Conservation (phyloP, 2,797 vertebrate genomes). For the Channallabes apus region DNA sequence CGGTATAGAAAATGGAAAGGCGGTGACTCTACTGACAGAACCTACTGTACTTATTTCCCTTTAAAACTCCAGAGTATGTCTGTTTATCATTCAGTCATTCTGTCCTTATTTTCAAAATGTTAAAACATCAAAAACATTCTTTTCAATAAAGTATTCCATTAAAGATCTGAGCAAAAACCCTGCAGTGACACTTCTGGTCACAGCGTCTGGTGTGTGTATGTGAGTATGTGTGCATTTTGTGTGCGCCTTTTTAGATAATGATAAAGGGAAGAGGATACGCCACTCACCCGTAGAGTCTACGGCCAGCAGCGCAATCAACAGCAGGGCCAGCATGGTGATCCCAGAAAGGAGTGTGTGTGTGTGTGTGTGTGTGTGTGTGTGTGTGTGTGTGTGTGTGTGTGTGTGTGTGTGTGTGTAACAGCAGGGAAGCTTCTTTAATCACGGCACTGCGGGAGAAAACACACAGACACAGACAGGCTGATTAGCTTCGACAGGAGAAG, state of each 20-base stretch:
- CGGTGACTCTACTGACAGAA: too few species aligned
- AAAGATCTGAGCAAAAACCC: not conserved
- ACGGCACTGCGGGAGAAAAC: constrained; percentile 48
- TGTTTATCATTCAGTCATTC: too few species aligned
- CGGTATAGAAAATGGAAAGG: too few species aligned
- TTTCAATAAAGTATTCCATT: too few species aligned
- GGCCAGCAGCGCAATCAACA: constrained; percentile 67
- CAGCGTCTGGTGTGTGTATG: not conserved
- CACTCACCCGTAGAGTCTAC: constrained; percentile 71
- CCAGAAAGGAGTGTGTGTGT: constrained; percentile 17
- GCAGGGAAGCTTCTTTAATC: constrained; percentile 48
- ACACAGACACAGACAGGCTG: constrained; percentile 61
- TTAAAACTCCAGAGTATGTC: not conserved
- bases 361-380: constrained; percentile 18
- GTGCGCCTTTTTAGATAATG: constrained; percentile 54
- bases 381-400: constrained; percentile 13
- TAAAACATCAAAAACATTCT: not conserved
- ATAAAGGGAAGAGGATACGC: constrained; percentile 41
- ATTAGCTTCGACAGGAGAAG: constrained; percentile 34
- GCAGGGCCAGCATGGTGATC: constrained; percentile 69
- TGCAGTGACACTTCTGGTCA: not conserved
- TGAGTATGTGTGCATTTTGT: not conserved
- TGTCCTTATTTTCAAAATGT: not conserved
- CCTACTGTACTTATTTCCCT: not conserved
- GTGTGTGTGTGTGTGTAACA: constrained; percentile 27